A percentile compares a stretch with the other conserved stretches of the same genome.
Conservation (phyloP, 2,113 vertebrate genomes). For the Coracopsis vasa region DNA sequence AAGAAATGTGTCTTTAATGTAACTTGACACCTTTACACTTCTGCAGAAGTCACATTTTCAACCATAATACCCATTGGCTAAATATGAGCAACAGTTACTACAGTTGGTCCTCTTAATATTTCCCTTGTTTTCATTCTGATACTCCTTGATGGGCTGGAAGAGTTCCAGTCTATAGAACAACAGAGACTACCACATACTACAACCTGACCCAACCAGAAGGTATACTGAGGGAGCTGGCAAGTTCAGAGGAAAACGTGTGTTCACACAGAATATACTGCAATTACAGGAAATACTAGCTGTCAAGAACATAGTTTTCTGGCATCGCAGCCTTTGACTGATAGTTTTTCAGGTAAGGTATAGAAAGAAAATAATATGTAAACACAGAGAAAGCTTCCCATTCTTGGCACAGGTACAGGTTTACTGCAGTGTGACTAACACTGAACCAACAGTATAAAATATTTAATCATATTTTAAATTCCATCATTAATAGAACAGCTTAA, state of each 20-base stretch:
- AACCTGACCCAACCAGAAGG: background rate
- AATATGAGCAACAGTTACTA: background rate
- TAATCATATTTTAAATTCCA: background rate
- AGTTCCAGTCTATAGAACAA: background rate
- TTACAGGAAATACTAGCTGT: background rate
- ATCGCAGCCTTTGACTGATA: background rate
- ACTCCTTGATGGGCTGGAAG: background rate
- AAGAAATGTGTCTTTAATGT: background rate
- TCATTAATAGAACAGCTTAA: background rate
- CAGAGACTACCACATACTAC: background rate
- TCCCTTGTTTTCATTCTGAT: background rate
- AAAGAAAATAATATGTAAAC: background rate
- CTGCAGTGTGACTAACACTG: background rate
- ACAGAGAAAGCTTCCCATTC: background rate
- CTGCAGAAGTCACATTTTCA: background rate
- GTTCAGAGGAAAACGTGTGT: background rate
- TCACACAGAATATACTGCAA: background rate
- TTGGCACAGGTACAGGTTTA: background rate
- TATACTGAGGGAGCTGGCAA: background rate
- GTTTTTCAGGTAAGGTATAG: background rate
- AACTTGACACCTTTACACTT: background rate
- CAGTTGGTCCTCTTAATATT: background rate
- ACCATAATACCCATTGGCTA: background rate
- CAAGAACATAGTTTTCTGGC: background rate
- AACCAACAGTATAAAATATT: background rate